A percentile compares a stretch with the other conserved stretches of the same genome.
These are phyloP conservation scores for Vicugna pacos DNA, from an alignment of 2,113 vertebrate species.

Conservation along the genomic window DNA sequence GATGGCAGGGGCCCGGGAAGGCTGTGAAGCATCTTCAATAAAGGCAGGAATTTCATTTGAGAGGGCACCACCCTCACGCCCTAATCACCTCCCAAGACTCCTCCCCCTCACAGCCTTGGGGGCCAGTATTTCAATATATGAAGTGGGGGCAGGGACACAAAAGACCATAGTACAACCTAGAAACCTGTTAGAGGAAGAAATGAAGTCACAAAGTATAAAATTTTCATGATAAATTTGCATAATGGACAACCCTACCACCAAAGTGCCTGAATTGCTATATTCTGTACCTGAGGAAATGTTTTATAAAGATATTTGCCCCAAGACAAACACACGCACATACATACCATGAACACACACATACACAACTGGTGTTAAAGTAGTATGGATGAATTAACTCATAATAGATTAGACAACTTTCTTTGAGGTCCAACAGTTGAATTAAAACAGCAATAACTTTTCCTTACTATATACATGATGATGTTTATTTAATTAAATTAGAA, in stretches of 20 bases:
- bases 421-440: background rate
- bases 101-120: background rate
- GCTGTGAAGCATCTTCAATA: background rate
- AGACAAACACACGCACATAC: background rate
- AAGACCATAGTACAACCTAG: background rate
- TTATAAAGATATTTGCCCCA: background rate
- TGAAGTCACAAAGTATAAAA: background rate
- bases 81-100: background rate
- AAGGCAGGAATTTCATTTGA: background rate
- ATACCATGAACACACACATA: background rate
- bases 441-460: background rate
- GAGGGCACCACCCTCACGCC: background rate
- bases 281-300: background rate
- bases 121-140: background rate
- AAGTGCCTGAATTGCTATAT: background rate
- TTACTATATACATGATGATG: background rate
- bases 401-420: background rate
- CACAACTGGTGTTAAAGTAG: background rate
- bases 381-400: background rate
- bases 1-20: background rate
- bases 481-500: slow-evolving; percentile 26
- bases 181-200: background rate
- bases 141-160: background rate
- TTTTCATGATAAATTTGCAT: background rate
- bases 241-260: background rate